phyloP scores from a whole-genome alignment of 1,140 invertebrate species.

The Hyposmocoma kahamanoa region DNA sequence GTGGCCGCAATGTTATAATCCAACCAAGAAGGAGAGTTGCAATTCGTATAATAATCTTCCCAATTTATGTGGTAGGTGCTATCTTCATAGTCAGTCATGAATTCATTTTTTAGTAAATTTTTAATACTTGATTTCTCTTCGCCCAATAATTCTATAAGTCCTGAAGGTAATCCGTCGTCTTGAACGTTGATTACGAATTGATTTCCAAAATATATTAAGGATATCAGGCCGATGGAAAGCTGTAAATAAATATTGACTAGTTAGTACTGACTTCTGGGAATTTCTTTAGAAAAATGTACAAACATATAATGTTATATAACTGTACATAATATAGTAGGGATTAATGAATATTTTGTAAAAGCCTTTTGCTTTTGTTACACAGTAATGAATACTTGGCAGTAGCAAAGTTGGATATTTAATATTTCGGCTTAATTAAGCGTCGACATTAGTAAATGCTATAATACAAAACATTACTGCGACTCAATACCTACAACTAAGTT shows the following conservation, averaged over 20 bases:
- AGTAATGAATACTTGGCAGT: too few relatives aligned
- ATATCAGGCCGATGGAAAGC: slow-evolving; percentile 47
- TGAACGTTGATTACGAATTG: slow-evolving; percentile 47
- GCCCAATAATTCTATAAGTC: slow-evolving; percentile 47
- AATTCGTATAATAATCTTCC: slow-evolving; percentile 83
- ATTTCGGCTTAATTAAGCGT: too few relatives aligned
- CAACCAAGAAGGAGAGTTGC: slow-evolving; percentile 80
- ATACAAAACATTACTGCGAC: too few relatives aligned
- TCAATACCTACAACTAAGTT: too few relatives aligned
- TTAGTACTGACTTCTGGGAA: too few relatives aligned
- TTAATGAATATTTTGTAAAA: too few relatives aligned
- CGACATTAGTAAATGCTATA: too few relatives aligned
- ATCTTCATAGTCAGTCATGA: slow-evolving; percentile 47
- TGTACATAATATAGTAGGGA: too few relatives aligned
- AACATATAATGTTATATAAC: too few relatives aligned
- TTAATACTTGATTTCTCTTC: slow-evolving; percentile 52
- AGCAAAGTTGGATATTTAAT: too few relatives aligned
- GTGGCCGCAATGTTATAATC: slow-evolving; percentile 78
- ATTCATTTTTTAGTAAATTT: slow-evolving; percentile 56
- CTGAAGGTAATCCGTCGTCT: slow-evolving; percentile 49
- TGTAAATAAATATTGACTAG: slow-evolving; percentile 28
- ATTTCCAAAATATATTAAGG: slow-evolving; percentile 52
- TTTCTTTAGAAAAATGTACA: too few relatives aligned
- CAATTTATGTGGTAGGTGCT: slow-evolving; percentile 67
- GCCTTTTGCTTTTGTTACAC: too few relatives aligned